phyloP scores from a whole-genome alignment of 2,113 vertebrate genomes.

The Stictonetta naevosa region DNA sequence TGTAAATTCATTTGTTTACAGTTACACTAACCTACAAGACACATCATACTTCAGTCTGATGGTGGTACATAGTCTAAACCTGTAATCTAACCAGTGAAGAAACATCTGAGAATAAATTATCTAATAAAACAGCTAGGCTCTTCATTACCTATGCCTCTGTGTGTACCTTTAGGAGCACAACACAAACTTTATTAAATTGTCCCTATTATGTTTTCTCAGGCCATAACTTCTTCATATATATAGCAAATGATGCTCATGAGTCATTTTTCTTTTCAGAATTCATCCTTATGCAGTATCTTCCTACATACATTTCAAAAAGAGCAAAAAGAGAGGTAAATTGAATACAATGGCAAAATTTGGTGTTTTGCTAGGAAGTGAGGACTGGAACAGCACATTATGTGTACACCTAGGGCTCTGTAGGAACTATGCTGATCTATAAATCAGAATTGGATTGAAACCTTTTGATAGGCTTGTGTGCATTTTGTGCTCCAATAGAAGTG shows the following conservation, averaged over 20 bases:
- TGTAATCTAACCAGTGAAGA: background rate
- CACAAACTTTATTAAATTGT: background rate
- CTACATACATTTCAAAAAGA: background rate
- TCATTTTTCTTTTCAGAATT: background rate
- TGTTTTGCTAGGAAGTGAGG: background rate
- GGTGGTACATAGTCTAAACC: background rate
- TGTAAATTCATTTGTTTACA: conserved; percentile 6
- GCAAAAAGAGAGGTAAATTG: background rate
- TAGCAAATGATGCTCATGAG: background rate
- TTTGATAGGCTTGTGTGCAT: background rate
- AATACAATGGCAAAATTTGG: background rate
- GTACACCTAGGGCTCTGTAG: background rate
- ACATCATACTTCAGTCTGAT: background rate
- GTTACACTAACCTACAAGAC: background rate
- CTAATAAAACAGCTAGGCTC: background rate
- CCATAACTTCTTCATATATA: background rate
- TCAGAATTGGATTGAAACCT: background rate
- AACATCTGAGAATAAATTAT: background rate
- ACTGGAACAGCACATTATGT: rapidly evolving
- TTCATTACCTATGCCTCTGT: background rate
- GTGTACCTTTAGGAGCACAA: background rate
- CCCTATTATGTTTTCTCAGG: background rate
- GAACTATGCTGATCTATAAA: background rate
- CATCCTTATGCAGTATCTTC: background rate
- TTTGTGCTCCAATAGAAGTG: background rate